These are phyloP conservation scores for Podiceps cristatus DNA, from an alignment of 2,113 vertebrate species.

Conservation along the genomic window DNA sequence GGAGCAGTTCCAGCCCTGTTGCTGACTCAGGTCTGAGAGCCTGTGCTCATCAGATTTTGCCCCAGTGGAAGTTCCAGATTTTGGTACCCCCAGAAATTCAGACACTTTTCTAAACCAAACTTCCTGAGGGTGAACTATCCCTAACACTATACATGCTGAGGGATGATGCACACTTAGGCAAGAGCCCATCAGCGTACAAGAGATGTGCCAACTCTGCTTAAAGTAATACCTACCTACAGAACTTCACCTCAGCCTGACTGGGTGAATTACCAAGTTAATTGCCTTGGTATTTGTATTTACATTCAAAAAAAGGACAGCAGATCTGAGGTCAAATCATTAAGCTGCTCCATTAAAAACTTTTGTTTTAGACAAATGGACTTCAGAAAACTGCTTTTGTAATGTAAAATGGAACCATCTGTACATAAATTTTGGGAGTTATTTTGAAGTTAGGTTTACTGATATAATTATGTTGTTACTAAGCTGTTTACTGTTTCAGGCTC, in stretches of 20 bases:
- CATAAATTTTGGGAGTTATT: background rate
- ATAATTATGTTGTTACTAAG: background rate
- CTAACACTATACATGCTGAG: background rate
- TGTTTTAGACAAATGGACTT: background rate
- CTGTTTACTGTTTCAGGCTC: constrained; percentile 5
- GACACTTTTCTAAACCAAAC: constrained; percentile 50
- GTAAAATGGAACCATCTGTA: constrained; percentile 26
- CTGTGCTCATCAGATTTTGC: constrained; percentile 23
- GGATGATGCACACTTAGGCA: background rate
- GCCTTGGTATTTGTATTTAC: background rate
- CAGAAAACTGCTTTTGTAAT: background rate
- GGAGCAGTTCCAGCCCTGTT: background rate
- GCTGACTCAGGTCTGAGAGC: constrained; percentile 43
- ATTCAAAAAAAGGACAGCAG: background rate
- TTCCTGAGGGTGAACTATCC: constrained; percentile 38
- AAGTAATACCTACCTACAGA: background rate
- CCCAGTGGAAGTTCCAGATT: background rate
- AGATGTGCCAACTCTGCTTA: constrained; percentile 3
- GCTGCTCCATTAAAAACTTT: background rate
- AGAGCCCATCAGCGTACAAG: background rate
- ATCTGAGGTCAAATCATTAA: background rate
- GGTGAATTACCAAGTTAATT: background rate
- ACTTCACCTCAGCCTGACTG: background rate
- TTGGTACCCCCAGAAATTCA: background rate
- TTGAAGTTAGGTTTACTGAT: constrained; percentile 40